Percentiles rank a stretch among this genome's conserved stretches.
Conservation (phyloP, 1,140 invertebrate species). For the Varroa destructor region DNA sequence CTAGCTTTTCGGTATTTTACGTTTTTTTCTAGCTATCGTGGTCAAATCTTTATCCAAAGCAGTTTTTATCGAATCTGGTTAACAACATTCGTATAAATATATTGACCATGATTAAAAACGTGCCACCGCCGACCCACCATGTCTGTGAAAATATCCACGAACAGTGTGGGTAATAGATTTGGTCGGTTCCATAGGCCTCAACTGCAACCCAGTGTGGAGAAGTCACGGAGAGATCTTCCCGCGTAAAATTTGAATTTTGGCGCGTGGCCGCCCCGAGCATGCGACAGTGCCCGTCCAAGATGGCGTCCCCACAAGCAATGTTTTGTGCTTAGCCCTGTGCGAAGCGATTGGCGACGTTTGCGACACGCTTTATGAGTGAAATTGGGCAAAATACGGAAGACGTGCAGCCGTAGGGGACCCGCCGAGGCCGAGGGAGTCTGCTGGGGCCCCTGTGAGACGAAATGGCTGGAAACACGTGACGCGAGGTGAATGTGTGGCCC, state of each 20-base stretch:
- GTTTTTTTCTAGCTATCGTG: no score
- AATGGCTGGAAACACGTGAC: conserved; percentile 27
- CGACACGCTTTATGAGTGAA: conserved; percentile 20
- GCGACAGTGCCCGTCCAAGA: conserved; percentile 25
- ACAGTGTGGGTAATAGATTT: no score
- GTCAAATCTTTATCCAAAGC: no score
- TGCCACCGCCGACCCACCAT: no score
- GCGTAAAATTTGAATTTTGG: conserved; percentile 23
- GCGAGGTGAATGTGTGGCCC: conserved; percentile 18
- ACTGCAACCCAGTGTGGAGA: no score
- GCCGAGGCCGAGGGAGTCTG: conserved; percentile 30
- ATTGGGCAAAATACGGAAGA: conserved; percentile 16
- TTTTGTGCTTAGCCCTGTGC: conserved; percentile 27
- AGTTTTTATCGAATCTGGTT: no score
- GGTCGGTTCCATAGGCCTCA: no score
- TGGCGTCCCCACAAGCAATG: conserved; percentile 27
- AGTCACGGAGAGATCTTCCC: neutral
- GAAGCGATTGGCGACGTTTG: conserved; percentile 22
- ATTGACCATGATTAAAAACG: no score
- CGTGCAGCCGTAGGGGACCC: conserved; percentile 25
- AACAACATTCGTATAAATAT: no score
- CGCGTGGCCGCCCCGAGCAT: conserved; percentile 25
- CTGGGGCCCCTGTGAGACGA: conserved; percentile 25
- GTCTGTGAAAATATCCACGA: no score
- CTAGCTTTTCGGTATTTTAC: no score